These are phyloP conservation scores for Tillus elongatus DNA, from an alignment of 2,888 invertebrate species.

Conservation along the genomic window DNA sequence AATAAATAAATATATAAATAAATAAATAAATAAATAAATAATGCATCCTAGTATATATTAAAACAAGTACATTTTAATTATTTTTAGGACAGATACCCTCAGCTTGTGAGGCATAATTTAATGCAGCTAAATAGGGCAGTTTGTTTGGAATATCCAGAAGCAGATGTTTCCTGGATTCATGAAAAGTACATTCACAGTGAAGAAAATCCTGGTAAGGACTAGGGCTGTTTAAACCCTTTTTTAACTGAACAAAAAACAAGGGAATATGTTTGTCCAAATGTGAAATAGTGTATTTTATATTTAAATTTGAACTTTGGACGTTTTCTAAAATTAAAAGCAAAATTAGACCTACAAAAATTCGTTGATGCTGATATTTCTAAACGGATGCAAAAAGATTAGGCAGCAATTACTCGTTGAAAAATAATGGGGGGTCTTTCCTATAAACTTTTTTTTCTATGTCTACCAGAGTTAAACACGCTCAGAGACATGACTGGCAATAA, in stretches of 20 bases:
- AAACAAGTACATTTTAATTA: neutral
- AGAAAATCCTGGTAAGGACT: constrained; percentile 36
- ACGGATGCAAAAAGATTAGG: too few species aligned
- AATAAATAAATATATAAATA: too few species aligned
- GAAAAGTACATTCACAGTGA: constrained; percentile 51
- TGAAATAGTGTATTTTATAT: neutral
- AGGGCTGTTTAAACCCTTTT: neutral
- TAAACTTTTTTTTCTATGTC: too few species aligned
- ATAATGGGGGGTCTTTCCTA: too few species aligned
- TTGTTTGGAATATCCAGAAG: constrained; percentile 54
- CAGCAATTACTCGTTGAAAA: too few species aligned
- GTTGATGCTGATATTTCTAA: too few species aligned
- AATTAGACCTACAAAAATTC: too few species aligned
- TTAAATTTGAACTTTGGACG: neutral
- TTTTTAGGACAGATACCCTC: constrained; percentile 47
- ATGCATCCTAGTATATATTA: neutral
- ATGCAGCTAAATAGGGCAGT: constrained; percentile 57
- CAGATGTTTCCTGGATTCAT: constrained; percentile 59
- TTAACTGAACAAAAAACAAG: constrained; percentile 5
- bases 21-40: too few species aligned
- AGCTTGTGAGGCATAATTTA: constrained; percentile 45
- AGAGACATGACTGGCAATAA: too few species aligned
- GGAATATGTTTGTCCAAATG: constrained; percentile 15
- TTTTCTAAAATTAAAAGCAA: too few species aligned
- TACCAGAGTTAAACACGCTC: too few species aligned